Conservation (phyloP, 35 echinoderm and acorn worm species). For the Lytechinus pictus region DNA sequence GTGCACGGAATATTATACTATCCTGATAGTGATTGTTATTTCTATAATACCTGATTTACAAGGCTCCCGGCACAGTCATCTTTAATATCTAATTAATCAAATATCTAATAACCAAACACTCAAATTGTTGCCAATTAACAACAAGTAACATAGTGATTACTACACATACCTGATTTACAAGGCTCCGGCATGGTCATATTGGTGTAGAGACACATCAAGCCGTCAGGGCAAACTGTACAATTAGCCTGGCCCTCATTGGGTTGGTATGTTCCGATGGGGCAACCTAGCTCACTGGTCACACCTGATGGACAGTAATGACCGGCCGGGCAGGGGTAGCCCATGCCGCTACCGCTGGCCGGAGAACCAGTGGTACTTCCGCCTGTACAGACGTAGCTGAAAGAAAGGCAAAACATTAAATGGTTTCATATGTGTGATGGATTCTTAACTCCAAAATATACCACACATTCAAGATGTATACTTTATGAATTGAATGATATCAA, state of each 20-base stretch:
- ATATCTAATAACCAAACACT: too few species aligned
- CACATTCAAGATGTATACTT: too few species aligned
- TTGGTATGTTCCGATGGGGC: slow-evolving; percentile 92
- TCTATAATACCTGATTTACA: too few species aligned
- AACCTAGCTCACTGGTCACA: slow-evolving; percentile 76
- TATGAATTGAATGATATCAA: too few species aligned
- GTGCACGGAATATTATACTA: too few species aligned
- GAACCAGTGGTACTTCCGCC: slow-evolving; percentile 90
- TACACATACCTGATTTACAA: slow-evolving; percentile 78
- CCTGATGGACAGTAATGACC: slow-evolving; percentile 92
- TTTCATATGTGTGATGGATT: not conserved
- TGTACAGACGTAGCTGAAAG: slow-evolving; percentile 88
- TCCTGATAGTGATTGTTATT: too few species aligned
- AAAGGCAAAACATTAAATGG: not conserved
- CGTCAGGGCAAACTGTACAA: slow-evolving; percentile 89
- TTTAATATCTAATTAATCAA: too few species aligned
- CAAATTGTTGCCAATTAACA: too few species aligned
- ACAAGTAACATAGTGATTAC: not conserved
- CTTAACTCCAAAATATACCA: too few species aligned
- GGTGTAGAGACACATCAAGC: slow-evolving; percentile 81
- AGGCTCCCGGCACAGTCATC: too few species aligned
- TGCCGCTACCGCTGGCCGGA: slow-evolving; percentile 66
- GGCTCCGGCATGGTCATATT: slow-evolving; percentile 85
- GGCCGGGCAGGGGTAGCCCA: slow-evolving; percentile 96
- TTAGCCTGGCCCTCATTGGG: slow-evolving; percentile 80